These are phyloP conservation scores for Drosophila kikkawai DNA, from an alignment of 1,140 invertebrate genomes.

Conservation along the genomic window DNA sequence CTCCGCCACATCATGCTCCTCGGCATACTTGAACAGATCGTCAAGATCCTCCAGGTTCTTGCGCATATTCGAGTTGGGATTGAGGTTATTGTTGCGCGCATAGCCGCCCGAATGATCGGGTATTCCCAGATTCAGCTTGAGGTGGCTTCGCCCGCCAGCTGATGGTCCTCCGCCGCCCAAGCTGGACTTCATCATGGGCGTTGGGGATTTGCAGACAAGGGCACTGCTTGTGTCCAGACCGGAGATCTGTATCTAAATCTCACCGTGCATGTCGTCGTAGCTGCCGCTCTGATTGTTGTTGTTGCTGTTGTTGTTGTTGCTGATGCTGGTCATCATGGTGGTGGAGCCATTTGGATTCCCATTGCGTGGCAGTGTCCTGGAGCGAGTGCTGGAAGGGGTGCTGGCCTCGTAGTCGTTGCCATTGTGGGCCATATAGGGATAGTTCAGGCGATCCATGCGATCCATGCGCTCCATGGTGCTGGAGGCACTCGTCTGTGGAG, in stretches of 20 bases:
- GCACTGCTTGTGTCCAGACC: slow-evolving; percentile 86
- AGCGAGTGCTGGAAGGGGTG: slow-evolving; percentile 53
- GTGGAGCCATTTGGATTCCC: slow-evolving; percentile 76
- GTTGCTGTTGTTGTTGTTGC: slow-evolving; percentile 82
- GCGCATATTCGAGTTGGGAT: slow-evolving; percentile 85
- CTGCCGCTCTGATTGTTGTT: slow-evolving; percentile 77
- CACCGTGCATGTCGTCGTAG: slow-evolving; percentile 74
- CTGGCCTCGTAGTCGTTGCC: slow-evolving; percentile 68
- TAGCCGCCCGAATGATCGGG: slow-evolving; percentile 81
- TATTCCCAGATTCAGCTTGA: slow-evolving; percentile 81
- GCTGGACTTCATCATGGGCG: slow-evolving; percentile 84
- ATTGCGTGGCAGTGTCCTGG: slow-evolving; percentile 80
- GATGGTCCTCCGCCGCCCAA: neutral
- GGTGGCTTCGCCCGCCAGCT: slow-evolving; percentile 37
- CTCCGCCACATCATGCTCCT: slow-evolving; percentile 87
- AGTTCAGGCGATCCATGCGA: slow-evolving; percentile 76
- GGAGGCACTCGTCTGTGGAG: slow-evolving; percentile 77
- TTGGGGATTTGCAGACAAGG: slow-evolving; percentile 87
- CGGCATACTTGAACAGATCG: slow-evolving; percentile 89
- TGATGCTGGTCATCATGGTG: slow-evolving; percentile 34
- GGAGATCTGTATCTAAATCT: slow-evolving; percentile 84
- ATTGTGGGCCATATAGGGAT: slow-evolving; percentile 58
- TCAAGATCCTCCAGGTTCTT: slow-evolving; percentile 90
- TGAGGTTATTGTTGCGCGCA: slow-evolving; percentile 71
- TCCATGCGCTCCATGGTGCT: slow-evolving; percentile 82